phyloP scores from a whole-genome alignment of 92 coral and sea anemone species.

The Bergia puertoricense region DNA sequence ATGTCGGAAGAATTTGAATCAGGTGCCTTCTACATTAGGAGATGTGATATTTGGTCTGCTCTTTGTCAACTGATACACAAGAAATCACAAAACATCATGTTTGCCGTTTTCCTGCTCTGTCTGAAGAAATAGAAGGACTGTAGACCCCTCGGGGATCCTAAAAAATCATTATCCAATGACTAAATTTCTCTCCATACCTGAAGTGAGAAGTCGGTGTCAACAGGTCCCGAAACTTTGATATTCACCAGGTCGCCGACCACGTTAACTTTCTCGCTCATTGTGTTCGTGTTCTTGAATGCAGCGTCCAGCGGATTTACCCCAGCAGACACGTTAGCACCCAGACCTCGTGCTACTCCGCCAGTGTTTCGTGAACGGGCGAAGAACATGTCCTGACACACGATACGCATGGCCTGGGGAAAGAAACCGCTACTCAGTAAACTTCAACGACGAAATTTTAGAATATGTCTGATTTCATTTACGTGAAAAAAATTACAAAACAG shows the following conservation, averaged over 20 bases:
- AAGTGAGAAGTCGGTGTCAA: slow-evolving; percentile 86
- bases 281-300: slow-evolving; percentile 80
- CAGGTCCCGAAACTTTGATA: slow-evolving; percentile 84
- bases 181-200: slow-evolving; percentile 55
- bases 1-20: no score
- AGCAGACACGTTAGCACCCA: slow-evolving; percentile 56
- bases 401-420: slow-evolving; percentile 77
- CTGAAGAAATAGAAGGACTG: no score
- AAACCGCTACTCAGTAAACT: not conserved
- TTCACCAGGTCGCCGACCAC: slow-evolving; percentile 98
- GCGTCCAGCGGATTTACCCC: slow-evolving; percentile 78
- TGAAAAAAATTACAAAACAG: not conserved
- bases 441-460: not conserved
- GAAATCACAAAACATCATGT: no score
- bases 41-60: no score
- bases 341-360: slow-evolving; percentile 59
- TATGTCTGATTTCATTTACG: not conserved
- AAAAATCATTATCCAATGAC: no score
- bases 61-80: no score
- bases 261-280: slow-evolving; percentile 87
- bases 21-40: no score
- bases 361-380: slow-evolving; percentile 92
- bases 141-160: no score
- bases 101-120: no score
- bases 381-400: slow-evolving; percentile 99